Conservation (phyloP, 2,797 vertebrate genomes). For the Myripristis murdjan region DNA sequence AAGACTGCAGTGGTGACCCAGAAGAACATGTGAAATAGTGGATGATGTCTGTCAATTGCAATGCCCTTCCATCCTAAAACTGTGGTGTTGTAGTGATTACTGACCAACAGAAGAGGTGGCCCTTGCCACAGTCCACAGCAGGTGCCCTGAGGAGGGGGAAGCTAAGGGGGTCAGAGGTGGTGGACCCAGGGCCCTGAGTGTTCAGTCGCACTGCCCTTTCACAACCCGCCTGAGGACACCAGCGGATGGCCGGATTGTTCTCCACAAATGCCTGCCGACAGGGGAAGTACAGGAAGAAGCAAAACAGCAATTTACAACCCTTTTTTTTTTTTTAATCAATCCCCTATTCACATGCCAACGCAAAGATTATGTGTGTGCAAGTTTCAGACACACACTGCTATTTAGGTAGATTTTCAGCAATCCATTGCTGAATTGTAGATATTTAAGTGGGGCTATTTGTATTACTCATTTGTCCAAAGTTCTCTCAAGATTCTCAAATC, state of each 20-base stretch:
- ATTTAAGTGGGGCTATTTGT: background rate
- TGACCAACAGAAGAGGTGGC: conserved; percentile 98
- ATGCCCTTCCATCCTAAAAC: no score
- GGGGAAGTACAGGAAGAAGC: background rate
- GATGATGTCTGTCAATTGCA: background rate
- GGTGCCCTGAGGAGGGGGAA: conserved; percentile 95
- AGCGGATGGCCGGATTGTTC: conserved; percentile 98
- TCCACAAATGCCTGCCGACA: conserved; percentile 95
- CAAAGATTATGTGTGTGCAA: background rate
- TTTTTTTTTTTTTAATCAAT: background rate
- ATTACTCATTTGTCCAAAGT: background rate
- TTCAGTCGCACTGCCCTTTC: conserved; percentile 96
- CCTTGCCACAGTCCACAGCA: conserved; percentile 98
- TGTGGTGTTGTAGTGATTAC: conserved; percentile 27
- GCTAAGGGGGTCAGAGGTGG: conserved; percentile 90
- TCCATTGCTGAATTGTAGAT: background rate
- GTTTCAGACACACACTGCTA: background rate
- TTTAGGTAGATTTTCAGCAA: background rate
- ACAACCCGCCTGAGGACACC: conserved; percentile 96
- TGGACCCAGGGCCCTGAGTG: conserved; percentile 89
- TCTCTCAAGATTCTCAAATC: no score
- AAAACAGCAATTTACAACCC: background rate
- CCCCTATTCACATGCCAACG: background rate
- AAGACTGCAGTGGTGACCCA: no score
- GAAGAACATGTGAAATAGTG: background rate